Evolutionary conservation across 53 echinoderm and acorn worm species (phyloP), one percentile per base, ranked within the genome.

Genomic region (Zoroaster sp.): DNA sequence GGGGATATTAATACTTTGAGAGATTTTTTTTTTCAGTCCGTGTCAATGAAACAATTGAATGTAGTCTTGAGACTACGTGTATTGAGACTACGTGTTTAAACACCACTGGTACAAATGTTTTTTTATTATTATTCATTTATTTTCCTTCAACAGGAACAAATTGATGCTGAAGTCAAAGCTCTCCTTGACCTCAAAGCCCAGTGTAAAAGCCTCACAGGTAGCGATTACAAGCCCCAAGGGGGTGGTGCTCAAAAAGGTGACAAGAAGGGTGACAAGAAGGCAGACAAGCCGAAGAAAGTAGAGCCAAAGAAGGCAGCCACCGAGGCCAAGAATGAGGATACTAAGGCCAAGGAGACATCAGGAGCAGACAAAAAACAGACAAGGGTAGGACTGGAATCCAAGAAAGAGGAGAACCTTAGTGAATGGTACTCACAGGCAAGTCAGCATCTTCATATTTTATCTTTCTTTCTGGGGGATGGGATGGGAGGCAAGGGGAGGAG

Each of bases 341-440:
- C 63, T 13, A 80, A 55, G 37, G 81, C n/a, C 21, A 69, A 80
- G 12, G 89, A 79, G 35, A 91, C 73, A 0, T 88, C 69, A 3
- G 90, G 66, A 66, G 83, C 85, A 5, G 33, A 32, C 30, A 97
- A 97, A 91, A 97, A 97, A 66, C 97, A 97, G 86, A 95, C 94
- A 12, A 93, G 97, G 20, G 83, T 97, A 9, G 95, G 97, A 4
- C 45, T 97, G 38, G 97, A 97, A 39, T 95, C 87, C 35, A 92
- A 81, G 91, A 97, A 97, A 68, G 92, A 92, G 33, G 95, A 95
- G 70, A 95, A 97, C 67, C 89, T 97, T 12, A 95, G 95, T 70
- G 97, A 97, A 4, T 97, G 97, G 97, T 97, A 97, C 72, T 97
- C 97, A 44, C 95, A 97, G 97, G 97, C 94, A 44, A 4, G 87